Base-by-base conservation (phyloP, 2,797 vertebrate species). In the Botia kubotai region DNA sequence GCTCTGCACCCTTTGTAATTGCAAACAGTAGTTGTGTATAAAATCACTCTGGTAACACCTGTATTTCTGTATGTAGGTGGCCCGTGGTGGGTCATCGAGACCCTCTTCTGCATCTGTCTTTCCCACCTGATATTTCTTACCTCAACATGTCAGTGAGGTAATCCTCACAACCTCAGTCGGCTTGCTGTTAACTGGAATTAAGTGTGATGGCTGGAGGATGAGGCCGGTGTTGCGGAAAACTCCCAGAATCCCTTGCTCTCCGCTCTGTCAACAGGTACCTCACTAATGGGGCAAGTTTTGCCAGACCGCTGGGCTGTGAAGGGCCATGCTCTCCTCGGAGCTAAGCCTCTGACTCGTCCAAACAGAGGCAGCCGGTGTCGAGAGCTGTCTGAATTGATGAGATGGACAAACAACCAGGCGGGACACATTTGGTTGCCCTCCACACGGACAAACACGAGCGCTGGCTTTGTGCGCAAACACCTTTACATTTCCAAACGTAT, bases 251-350 rank as follows among this genome's bases (percentile, higher is more conserved):
- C 66, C 80, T 19, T 53, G 55, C 46, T 81, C 72, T 68, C 43
- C 6, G 26, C 80, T 81, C 80, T 76, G 80, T 55, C 69, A 81
- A 81, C 66, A 81, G 80, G 80, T 81, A 62, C 50, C 66, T 39
- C 55, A 23, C 63, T 81, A 81, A 81, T 76, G 72, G 72, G 73
- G 73, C 21, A 69, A 67, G 66, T 79, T 83, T 79, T 62, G 72
- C 17, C 60, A 58, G 62, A 80, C 66, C 68, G 52, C 73, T 83
- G 82, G 73, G 72, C 77, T 83, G 82, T 79, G 77, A 83, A 80
- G 66, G 67, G 66, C 48, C 67, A 21, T 2, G 50, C 53, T 68
- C 19, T 69, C 70, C 72, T 70, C 60, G 57, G 52, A 57, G 79
- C 72, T 53, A 50, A 65, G 23, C 26, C 13, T 33, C 39, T 4